Conservation (phyloP, 2,113 vertebrate species). For the Sturnus vulgaris region DNA sequence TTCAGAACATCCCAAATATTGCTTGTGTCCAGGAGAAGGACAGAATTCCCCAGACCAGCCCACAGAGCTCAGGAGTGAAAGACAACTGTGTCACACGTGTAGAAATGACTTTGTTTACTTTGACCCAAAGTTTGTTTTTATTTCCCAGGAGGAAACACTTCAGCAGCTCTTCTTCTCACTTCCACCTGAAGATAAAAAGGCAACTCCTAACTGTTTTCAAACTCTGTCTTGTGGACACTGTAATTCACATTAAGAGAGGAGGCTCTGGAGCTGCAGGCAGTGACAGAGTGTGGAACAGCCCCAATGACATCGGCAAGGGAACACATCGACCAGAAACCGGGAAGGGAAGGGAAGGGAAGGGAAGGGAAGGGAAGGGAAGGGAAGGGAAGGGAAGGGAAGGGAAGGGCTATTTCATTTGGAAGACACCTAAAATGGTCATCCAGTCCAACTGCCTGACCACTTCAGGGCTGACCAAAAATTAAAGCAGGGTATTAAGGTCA, state of each 20-base stretch:
- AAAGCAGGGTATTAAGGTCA: background rate
- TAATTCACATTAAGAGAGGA: background rate
- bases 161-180: background rate
- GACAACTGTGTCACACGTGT: background rate
- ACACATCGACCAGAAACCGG: accelerated
- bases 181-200: background rate
- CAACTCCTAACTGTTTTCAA: background rate
- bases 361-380: accelerated
- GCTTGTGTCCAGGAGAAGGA: background rate
- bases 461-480: background rate
- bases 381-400: background rate
- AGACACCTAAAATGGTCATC: background rate
- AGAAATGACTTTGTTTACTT: background rate
- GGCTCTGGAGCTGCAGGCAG: background rate
- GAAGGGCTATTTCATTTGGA: background rate
- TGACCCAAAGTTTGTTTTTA: background rate
- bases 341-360: no score
- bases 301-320: accelerated
- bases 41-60: background rate
- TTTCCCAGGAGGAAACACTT: background rate
- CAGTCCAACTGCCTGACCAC: background rate
- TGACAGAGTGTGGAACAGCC: background rate
- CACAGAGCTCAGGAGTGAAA: background rate
- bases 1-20: background rate
- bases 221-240: background rate